Base-by-base conservation (phyloP, 2,888 invertebrate species). In the Julus scanicus region DNA sequence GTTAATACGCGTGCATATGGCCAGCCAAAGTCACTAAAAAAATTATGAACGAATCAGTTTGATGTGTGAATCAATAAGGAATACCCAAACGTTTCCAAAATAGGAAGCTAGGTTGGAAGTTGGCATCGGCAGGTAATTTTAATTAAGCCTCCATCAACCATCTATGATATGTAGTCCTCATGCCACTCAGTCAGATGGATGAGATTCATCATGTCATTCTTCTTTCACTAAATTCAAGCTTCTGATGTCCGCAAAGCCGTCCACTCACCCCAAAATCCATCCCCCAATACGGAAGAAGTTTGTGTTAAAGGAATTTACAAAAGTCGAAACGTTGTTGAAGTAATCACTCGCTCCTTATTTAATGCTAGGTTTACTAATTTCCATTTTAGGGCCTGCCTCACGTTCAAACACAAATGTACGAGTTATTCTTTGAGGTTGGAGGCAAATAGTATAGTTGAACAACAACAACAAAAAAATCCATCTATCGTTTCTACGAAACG, bases 121-220 rank as follows among this genome's bases (percentile, higher is more conserved):
- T 20, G 20, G 71, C n/a, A 9, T 71, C 71, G 9, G 11, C 5
- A 71, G 71, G 8, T 5, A 71, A 29, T 71, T 71, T 71, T 71
- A 71, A 71, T 71, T 71, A 71, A 71, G 71, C 71, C 29, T 29
- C 71, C 71, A 71, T 71, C 71, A 71, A 20, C n/a, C 71, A 20
- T 71, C 71, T 71, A 71, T 29, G 71, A 71, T 71, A 71, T 29
- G 71, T 29, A 20, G 71, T 71, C 29, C 8, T 5, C 20, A 71
- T 71, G 71, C 71, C 71, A 71, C 71, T 71, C 71, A 71, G 20
- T 71, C 71, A 71, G 71, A 71, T 71, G 71, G 71, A 71, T 71
- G 71, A 71, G 71, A 71, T 71, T n/a, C 20, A 20, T 29, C 71
- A 11, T 71, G 71, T 71, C 71, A 71, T 71, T 71, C 71, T 71